A percentile compares a stretch with the other conserved stretches of the same genome.
Evolutionary conservation across 2,797 vertebrate genomes (phyloP).

Genomic region (Poliocrania exsul): DNA sequence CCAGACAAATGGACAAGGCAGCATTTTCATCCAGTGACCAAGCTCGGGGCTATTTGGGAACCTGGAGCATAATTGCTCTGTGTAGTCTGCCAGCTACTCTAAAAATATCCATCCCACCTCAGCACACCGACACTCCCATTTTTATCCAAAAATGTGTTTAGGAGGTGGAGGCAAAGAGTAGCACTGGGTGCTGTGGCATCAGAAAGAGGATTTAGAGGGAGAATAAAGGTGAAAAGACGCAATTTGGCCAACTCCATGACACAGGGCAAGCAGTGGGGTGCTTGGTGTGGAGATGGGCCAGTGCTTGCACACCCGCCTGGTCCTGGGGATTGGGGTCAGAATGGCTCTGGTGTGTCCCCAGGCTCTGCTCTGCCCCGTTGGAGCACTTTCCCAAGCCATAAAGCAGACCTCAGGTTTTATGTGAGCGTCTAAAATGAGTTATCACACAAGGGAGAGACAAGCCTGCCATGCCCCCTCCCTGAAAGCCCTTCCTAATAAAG

Average conservation of each 20-base stretch:
- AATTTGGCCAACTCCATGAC: background rate
- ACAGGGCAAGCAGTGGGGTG: rapidly evolving
- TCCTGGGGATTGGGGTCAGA: background rate
- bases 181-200: background rate
- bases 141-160: background rate
- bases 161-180: background rate
- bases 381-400: background rate
- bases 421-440: background rate
- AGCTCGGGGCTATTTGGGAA: constrained; percentile 17
- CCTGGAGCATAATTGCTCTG: background rate
- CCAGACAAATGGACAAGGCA: rapidly evolving
- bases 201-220: background rate
- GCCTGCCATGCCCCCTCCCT: background rate
- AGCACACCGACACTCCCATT: rapidly evolving
- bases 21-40: background rate
- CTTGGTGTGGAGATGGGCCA: rapidly evolving
- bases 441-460: background rate
- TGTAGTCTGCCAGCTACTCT: constrained; percentile 21
- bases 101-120: constrained; percentile 32
- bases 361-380: rapidly evolving
- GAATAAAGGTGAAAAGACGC: background rate
- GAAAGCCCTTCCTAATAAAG: constrained; percentile 20
- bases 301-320: rapidly evolving
- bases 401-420: background rate
- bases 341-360: rapidly evolving